Evolutionary conservation across 1,140 invertebrate species (phyloP), one percentile per base, ranked within the genome.

Genomic region (Leptinotarsa defecta): DNA sequence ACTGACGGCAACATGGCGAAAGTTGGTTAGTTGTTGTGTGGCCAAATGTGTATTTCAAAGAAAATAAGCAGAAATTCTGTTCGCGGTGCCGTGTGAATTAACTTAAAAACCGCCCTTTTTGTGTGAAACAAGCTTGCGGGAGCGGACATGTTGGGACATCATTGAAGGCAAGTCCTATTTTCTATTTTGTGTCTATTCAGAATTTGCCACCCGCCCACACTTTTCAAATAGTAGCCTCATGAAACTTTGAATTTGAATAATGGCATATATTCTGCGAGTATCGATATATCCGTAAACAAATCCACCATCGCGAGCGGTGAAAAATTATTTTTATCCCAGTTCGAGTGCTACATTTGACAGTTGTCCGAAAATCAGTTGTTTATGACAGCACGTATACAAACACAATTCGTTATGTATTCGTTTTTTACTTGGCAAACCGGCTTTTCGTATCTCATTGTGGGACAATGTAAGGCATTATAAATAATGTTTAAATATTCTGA

Each of bases 371-470:
- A 57, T 57, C 52, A 57, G 52, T 57, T 57, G 52, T 57, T 57
- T 57, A 57, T 57, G 52, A 57, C 52, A 57, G 52, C 52, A 57
- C 52, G 52, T 57, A 57, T 19, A 57, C 52, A 57, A 57, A 57
- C 52, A 57, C 52, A 15, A 15, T 57, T 57, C 15, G n/a, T 57
- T 57, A 57, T 57, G 4, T 57, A 57, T 57, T 57, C 3, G 15
- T 15, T 57, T 57, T 57, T 57, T 57, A 57, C 17, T 57, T 57
- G 52, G 17, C 15, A 57, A 57, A 57, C 52, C 52, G 52, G 52
- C 52, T 57, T 57, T 57, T 57, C n/a, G 52, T 19, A 57, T 57
- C 15, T 15, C 6, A 57, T 57, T 57, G n/a, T n/a, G 17, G 6
- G 13, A 57, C 52, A 57, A 57, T 57, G 52, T 57, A 57, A 57